A percentile compares a stretch with the other conserved stretches of the same genome.
These are phyloP conservation scores for Apaloderma vittatum DNA, from an alignment of 2,113 vertebrate genomes.

Conservation along the genomic window DNA sequence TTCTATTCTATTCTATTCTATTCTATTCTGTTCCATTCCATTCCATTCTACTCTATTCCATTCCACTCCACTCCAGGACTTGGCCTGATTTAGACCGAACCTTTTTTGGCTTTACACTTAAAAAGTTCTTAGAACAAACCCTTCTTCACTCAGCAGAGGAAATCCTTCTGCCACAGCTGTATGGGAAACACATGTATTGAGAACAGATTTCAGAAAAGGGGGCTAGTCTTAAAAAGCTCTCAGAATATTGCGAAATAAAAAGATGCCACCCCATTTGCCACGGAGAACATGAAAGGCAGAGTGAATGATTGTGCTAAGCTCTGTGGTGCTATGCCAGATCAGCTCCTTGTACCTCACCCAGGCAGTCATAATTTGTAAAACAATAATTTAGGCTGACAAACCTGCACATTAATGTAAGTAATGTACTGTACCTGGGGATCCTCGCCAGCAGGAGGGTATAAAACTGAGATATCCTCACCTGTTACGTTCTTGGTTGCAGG, in stretches of 20 bases:
- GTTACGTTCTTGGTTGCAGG: not conserved
- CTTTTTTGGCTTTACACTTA: not conserved
- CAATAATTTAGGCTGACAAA: conserved; percentile 33
- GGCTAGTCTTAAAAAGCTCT: not conserved
- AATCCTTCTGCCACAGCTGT: not conserved
- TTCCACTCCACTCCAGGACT: not conserved
- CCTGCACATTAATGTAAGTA: not conserved
- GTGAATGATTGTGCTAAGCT: not conserved
- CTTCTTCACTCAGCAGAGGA: not conserved
- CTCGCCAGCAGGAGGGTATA: not conserved
- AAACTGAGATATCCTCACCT: not conserved
- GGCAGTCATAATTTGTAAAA: conserved; percentile 27
- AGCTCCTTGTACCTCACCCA: not conserved
- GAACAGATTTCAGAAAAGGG: not conserved
- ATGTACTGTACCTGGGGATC: conserved; percentile 2
- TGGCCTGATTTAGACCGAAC: conserved; percentile 10
- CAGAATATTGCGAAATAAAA: not conserved
- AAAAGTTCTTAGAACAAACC: not conserved
- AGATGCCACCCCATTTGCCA: not conserved
- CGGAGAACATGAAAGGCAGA: not conserved
- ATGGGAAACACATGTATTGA: not conserved
- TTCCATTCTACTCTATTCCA: not conserved
- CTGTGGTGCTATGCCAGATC: not conserved
- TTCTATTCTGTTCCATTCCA: not conserved
- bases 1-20: not conserved